Percentiles rank a stretch among this genome's conserved stretches.
Evolutionary conservation across 2,797 vertebrate species (phyloP).

Genomic region (Bradypodion ventrale): DNA sequence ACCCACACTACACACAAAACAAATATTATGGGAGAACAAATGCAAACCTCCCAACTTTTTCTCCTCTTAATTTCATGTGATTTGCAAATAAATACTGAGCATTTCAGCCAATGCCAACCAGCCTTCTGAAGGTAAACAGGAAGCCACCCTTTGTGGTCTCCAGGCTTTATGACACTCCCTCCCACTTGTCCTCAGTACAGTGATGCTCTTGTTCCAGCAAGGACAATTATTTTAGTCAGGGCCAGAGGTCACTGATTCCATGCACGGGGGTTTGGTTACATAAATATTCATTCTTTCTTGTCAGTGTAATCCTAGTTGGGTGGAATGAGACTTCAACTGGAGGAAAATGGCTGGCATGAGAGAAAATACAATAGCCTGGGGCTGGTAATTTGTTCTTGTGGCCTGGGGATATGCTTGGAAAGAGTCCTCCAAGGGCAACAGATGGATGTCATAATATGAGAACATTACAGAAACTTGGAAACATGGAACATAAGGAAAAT

Average conservation of each 20-base stretch:
- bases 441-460: background rate
- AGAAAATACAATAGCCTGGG: background rate
- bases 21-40: constrained; percentile 11
- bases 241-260: constrained; percentile 13
- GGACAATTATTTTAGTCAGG: background rate
- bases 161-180: background rate
- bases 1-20: no score
- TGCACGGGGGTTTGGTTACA: constrained; percentile 4
- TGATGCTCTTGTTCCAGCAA: background rate
- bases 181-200: background rate
- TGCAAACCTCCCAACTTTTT: background rate
- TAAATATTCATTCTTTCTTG: constrained; percentile 19
- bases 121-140: constrained; percentile 32
- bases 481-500: background rate
- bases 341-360: background rate
- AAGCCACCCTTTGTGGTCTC: constrained; percentile 11
- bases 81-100: background rate
- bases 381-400: constrained; percentile 1
- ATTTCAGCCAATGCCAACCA: background rate
- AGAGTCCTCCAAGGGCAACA: background rate
- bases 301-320: background rate
- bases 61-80: background rate
- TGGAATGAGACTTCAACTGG: constrained; percentile 14
- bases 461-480: background rate
- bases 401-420: background rate